Evolutionary conservation across 2,888 invertebrate species (phyloP).

Genomic region (Tenthredo notha): DNA sequence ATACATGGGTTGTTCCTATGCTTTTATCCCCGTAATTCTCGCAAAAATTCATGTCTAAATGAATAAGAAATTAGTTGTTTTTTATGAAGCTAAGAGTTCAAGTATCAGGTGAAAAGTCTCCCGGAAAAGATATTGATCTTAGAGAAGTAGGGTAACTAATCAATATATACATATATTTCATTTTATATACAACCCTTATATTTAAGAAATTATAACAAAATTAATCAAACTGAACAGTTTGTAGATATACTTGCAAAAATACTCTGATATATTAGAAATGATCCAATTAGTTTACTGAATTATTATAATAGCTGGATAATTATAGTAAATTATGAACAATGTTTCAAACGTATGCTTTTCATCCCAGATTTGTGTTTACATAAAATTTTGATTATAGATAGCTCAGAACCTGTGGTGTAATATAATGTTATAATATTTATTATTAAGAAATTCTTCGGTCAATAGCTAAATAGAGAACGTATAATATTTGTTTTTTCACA

Average conservation of each 20-base stretch:
- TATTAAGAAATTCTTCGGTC: background rate
- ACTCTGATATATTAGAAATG: background rate
- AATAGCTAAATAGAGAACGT: background rate
- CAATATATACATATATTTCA: constrained; percentile 52
- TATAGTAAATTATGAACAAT: background rate
- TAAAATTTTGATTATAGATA: background rate
- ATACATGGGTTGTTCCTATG: constrained; percentile 51
- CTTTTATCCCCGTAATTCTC: constrained; percentile 53
- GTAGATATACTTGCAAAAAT: constrained; percentile 15
- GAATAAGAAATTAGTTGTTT: background rate
- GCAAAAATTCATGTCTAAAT: constrained; percentile 44
- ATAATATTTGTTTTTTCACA: background rate
- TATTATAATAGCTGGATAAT: background rate
- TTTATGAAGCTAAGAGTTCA: background rate
- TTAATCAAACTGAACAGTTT: constrained; percentile 24
- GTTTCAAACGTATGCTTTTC: background rate
- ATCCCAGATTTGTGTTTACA: background rate
- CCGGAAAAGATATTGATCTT: constrained; percentile 45
- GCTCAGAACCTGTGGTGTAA: background rate
- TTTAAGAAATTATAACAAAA: constrained; percentile 16
- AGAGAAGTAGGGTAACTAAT: constrained; percentile 57
- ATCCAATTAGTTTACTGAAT: background rate
- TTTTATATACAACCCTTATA: constrained; percentile 22
- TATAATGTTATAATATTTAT: background rate
- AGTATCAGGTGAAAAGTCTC: constrained; percentile 40